Base-by-base conservation (phyloP, 2,113 vertebrate species). In the Dissostichus mawsoni region DNA sequence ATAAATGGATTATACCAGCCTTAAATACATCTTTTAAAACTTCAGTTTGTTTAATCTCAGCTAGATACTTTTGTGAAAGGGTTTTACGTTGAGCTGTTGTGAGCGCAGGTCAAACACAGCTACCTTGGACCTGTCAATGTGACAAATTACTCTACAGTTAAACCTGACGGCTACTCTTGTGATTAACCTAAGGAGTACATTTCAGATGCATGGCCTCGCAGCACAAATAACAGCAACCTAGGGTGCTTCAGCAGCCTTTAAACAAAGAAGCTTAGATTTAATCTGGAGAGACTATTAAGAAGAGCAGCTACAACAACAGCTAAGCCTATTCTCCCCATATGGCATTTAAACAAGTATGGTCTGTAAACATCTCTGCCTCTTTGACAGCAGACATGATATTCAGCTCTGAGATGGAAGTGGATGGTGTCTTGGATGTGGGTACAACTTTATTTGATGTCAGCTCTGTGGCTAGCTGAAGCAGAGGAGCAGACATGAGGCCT, bases 231-330 rank as follows among this genome's bases (percentile, higher is more conserved):
- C 74, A 83, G 74, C 76, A 87, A 81, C 78, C 81, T 52, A 56
- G 25, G 69, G 74, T 78, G 67, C 85, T 76, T 84, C 80, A 16
- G 78, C 82, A 76, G 86, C 80, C 84, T 78, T 89, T 71, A 83
- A 88, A 88, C 79, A 94, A 95, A 95, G 90, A 86, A 88, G 90
- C 86, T 94, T 93, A 94, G 52, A 85, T 74, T 69, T 93, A 94
- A 95, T 94, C 92, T 92, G 82, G 45, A 45, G 69, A 88, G 90
- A 86, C 91, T 85, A 90, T 90, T 74, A 88, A 81, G 89, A 91
- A 71, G 86, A 91, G 85, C 88, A 89, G 78, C 79, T 84, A 87
- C 80, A 93, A 89, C 87, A 79, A 79, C 81, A 81, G 80, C 66
- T 92, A 90, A 94, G 85, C 81, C 85, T 75, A 23, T 29, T 77